Conservation (phyloP, 2,888 invertebrate species). For the Panorpa germanica region DNA sequence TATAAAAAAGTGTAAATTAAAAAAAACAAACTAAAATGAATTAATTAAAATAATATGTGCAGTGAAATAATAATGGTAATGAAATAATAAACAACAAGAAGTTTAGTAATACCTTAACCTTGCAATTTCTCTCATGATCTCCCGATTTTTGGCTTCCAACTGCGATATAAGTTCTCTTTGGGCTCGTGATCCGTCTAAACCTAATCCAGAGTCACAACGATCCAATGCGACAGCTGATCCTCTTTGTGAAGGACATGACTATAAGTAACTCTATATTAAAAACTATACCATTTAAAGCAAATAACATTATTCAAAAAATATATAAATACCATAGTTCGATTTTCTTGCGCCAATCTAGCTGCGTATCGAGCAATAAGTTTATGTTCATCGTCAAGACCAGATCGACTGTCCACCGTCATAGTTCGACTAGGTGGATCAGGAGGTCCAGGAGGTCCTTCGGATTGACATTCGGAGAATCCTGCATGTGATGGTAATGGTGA, state of each 20-base stretch:
- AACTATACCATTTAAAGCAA: constrained; percentile 1
- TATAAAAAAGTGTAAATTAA: constrained; percentile 6
- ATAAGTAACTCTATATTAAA: no score
- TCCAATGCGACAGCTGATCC: no score
- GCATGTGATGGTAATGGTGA: constrained; percentile 87
- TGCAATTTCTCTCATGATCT: constrained; percentile 90
- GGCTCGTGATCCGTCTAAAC: constrained; percentile 71
- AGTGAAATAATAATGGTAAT: constrained; percentile 8
- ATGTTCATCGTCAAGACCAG: constrained; percentile 71
- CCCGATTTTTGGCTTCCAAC: constrained; percentile 84
- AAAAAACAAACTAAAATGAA: constrained; percentile 3
- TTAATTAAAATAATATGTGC: constrained; percentile 1
- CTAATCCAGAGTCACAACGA: no score
- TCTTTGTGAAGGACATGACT: no score
- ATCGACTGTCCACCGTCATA: constrained; percentile 13
- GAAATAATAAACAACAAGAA: constrained; percentile 17
- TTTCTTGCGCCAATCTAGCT: constrained; percentile 84
- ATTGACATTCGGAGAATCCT: constrained; percentile 56
- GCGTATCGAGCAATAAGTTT: constrained; percentile 93
- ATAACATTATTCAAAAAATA: constrained; percentile 10
- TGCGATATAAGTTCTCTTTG: constrained; percentile 84
- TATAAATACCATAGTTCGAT: constrained; percentile 49
- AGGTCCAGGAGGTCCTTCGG: constrained; percentile 25
- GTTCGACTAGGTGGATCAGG: constrained; percentile 27
- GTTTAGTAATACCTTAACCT: constrained; percentile 48